These are phyloP conservation scores for Platichthys stellatus DNA, from an alignment of 2,113 vertebrate species.

Conservation along the genomic window DNA sequence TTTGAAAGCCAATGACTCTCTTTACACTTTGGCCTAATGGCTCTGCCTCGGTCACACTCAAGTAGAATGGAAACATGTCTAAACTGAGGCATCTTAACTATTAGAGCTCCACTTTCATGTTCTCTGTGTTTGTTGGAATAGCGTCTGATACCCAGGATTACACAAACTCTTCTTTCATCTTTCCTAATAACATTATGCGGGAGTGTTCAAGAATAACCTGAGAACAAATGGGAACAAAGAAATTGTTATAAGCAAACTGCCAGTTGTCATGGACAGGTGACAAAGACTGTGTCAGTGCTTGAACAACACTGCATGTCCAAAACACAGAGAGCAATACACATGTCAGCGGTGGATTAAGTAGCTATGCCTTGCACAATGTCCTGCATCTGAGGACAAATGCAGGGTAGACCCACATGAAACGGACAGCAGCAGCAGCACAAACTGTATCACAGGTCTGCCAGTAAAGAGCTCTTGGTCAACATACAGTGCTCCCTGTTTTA, in stretches of 20 bases:
- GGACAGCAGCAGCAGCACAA: conserved; percentile 49
- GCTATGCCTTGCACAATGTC: conserved; percentile 39
- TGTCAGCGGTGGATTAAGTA: conserved; percentile 61
- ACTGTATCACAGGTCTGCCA: conserved; percentile 60
- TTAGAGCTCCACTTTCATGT: neutral
- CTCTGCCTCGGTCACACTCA: conserved; percentile 11
- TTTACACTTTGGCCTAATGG: conserved; percentile 17
- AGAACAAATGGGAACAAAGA: conserved; percentile 37
- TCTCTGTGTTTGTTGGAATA: conserved; percentile 18
- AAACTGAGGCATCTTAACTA: conserved; percentile 9
- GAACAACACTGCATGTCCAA: conserved; percentile 26
- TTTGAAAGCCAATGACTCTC: conserved; percentile 22
- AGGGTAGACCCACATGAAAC: conserved; percentile 69
- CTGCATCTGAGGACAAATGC: conserved; percentile 23
- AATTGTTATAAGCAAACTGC: conserved; percentile 18
- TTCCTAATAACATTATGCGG: conserved; percentile 5
- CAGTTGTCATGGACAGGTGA: conserved; percentile 65
- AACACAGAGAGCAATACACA: conserved; percentile 29
- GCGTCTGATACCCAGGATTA: conserved; percentile 32
- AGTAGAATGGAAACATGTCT: conserved; percentile 5
- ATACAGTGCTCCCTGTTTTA: conserved; percentile 59
- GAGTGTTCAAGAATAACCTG: conserved; percentile 44
- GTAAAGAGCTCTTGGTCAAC: conserved; percentile 60
- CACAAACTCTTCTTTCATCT: conserved; percentile 27
- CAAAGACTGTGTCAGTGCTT: conserved; percentile 23